Conservation (phyloP, 2,888 invertebrate genomes). For the Cephus spinipes region DNA sequence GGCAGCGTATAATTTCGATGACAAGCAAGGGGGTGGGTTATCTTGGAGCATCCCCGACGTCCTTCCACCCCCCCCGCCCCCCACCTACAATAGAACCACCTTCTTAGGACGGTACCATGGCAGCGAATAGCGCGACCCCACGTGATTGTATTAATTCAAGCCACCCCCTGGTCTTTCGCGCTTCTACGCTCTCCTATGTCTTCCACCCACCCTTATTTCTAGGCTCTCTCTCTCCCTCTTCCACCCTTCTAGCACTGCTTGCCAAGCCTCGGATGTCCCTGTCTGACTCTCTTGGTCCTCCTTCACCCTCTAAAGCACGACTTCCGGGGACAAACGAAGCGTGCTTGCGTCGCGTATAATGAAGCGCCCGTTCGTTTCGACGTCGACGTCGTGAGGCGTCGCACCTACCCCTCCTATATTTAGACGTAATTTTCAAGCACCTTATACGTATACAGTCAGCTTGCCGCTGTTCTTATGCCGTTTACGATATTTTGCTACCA, state of each 20-base stretch:
- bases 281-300: neutral
- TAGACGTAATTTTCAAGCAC: conserved; percentile 21
- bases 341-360: conserved; percentile 65
- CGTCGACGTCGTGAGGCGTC: conserved; percentile 28
- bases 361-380: conserved; percentile 53
- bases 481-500: no score
- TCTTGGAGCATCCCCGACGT: conserved; percentile 29
- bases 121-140: conserved; percentile 17
- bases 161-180: conserved; percentile 24
- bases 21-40: conserved; percentile 50
- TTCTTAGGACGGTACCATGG: conserved; percentile 21
- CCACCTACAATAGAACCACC: neutral
- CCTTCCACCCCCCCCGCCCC: neutral
- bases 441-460: no score
- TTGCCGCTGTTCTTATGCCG: no score
- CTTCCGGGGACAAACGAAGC: conserved; percentile 66
- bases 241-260: neutral
- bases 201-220: no score
- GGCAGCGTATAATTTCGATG: conserved; percentile 55
- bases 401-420: conserved; percentile 18
- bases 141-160: conserved; percentile 63
- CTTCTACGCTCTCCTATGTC: no score
- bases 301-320: conserved; percentile 52
- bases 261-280: no score
- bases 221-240: neutral